Evolutionary conservation across 2,888 invertebrate genomes (phyloP).

Genomic region (Rhabditoides inermis): DNA sequence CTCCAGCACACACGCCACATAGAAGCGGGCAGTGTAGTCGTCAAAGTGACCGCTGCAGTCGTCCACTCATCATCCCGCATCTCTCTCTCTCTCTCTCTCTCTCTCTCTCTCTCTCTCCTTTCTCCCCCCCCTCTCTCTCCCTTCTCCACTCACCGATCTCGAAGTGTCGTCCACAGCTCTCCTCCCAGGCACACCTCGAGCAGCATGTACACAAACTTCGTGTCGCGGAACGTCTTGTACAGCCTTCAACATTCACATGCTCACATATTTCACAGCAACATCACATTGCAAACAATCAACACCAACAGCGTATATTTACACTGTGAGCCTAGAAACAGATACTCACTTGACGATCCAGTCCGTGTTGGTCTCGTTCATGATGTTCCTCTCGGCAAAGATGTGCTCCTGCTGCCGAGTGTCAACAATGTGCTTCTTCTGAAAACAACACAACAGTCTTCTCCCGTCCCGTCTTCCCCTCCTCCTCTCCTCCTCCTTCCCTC

Average conservation of each 20-base stretch:
- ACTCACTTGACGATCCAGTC: conserved; percentile 71
- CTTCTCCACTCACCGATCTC: conserved; percentile 61
- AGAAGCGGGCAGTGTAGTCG: conserved; percentile 63
- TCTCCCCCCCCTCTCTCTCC: not conserved
- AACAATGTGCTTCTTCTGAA: conserved; percentile 63
- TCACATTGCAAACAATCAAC: not conserved
- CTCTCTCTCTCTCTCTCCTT: no score
- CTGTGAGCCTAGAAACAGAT: not conserved
- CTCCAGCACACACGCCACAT: conserved; percentile 86
- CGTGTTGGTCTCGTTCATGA: conserved; percentile 68
- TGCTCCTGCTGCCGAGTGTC: conserved; percentile 81
- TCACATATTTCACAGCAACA: no score
- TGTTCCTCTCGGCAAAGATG: conserved; percentile 76
- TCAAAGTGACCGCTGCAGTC: conserved; percentile 53
- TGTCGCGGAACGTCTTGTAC: conserved; percentile 83
- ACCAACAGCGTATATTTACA: conserved; percentile 70
- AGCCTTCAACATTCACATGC: no score
- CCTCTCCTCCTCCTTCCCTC: not conserved
- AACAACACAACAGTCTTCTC: not conserved
- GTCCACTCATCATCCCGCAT: no score
- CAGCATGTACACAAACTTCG: conserved; percentile 82
- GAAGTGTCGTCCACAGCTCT: conserved; percentile 86
- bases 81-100: not conserved
- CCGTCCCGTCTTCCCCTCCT: not conserved
- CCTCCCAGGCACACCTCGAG: conserved; percentile 91